These are phyloP conservation scores for Ornithoptera priamus DNA, from an alignment of 2,888 invertebrate species.

Conservation along the genomic window DNA sequence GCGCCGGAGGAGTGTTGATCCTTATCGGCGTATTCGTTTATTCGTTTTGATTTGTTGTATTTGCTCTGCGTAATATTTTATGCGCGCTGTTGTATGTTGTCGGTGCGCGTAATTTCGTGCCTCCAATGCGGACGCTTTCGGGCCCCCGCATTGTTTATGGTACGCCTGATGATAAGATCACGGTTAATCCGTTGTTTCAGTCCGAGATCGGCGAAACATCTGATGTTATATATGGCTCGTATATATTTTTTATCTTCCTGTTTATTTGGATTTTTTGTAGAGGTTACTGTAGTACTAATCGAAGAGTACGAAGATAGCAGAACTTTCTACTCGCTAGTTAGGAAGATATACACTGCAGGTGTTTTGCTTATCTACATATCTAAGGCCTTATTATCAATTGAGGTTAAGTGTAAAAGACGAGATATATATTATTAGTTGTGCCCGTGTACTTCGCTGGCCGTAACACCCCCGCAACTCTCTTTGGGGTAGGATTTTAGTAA, in stretches of 20 bases:
- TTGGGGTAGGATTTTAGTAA: no score
- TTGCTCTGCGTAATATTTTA: slow-evolving; percentile 29
- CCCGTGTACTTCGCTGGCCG: no score
- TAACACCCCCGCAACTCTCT: no score
- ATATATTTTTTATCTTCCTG: neutral
- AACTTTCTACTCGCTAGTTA: no score
- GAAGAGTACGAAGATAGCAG: no score
- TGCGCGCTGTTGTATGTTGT: slow-evolving; percentile 14
- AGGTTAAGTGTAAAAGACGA: no score
- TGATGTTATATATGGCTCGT: neutral
- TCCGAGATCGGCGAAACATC: neutral
- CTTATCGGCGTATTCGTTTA: slow-evolving; percentile 27
- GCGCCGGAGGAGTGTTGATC: slow-evolving; percentile 28
- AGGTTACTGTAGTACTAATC: neutral
- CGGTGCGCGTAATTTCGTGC: slow-evolving; percentile 21
- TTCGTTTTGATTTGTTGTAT: slow-evolving; percentile 31
- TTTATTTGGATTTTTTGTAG: neutral
- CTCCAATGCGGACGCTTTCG: slow-evolving; percentile 15
- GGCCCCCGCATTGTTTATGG: slow-evolving; percentile 12
- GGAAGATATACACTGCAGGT: no score
- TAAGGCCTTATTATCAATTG: no score
- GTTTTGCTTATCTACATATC: no score
- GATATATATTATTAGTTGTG: no score
- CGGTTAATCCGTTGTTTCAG: neutral
- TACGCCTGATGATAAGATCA: slow-evolving; percentile 20